Conservation (phyloP, 2,113 vertebrate species). For the Vireo altiloquus region DNA sequence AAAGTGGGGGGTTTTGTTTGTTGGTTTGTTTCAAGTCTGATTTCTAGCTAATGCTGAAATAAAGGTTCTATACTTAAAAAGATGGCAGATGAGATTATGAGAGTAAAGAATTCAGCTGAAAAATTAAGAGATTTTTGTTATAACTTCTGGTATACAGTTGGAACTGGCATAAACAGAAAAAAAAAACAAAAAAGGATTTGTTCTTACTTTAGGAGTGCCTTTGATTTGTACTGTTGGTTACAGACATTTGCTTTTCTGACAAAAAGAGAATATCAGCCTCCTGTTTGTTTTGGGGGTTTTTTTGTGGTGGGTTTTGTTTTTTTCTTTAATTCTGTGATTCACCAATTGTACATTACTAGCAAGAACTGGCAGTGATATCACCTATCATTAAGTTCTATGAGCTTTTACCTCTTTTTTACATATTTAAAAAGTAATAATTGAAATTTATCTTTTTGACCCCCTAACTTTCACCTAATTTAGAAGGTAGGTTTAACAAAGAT, state of each 20-base stretch:
- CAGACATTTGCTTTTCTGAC: background rate
- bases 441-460: background rate
- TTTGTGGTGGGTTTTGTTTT: background rate
- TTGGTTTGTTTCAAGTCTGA: background rate
- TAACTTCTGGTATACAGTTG: background rate
- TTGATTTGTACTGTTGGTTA: background rate
- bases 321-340: background rate
- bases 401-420: background rate
- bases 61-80: background rate
- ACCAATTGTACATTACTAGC: background rate
- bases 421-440: background rate
- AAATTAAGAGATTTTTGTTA: background rate
- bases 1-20: background rate
- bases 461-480: conserved; percentile 59
- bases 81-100: background rate
- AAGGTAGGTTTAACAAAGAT: conserved; percentile 24
- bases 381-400: background rate
- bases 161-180: background rate
- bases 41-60: background rate
- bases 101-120: background rate
- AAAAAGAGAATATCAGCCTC: background rate
- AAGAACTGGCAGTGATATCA: background rate
- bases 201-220: background rate
- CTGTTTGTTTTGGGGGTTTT: background rate
- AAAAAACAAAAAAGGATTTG: background rate